Percentiles rank a stretch among this genome's conserved stretches.
Evolutionary conservation across 2,113 vertebrate genomes (phyloP).

Genomic region (Muntiacus muntjak): DNA sequence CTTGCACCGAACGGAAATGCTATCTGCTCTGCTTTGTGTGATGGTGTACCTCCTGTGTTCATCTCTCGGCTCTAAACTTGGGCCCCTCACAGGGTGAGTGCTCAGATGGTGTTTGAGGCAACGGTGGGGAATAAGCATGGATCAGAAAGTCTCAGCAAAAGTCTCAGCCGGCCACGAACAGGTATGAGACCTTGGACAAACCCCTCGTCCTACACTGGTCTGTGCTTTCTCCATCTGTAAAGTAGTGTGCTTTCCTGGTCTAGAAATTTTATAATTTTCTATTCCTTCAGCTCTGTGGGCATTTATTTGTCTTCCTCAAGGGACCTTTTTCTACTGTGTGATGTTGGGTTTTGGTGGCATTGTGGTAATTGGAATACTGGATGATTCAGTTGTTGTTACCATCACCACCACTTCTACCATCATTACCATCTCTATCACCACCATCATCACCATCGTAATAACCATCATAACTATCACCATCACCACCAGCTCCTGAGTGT

Average conservation of each 20-base stretch:
- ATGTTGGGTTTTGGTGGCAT: neutral
- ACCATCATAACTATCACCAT: rapidly evolving
- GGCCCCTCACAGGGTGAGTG: too few species aligned
- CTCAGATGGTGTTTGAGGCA: neutral
- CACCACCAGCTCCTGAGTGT: neutral
- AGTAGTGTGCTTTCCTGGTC: neutral
- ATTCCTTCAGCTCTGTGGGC: neutral
- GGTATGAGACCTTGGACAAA: rapidly evolving
- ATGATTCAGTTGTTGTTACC: rapidly evolving
- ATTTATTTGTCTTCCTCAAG: neutral
- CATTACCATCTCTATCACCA: neutral
- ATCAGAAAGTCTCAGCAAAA: rapidly evolving
- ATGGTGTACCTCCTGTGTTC: neutral
- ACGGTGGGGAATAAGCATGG: rapidly evolving
- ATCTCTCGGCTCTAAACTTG: neutral
- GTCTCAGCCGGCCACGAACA: rapidly evolving
- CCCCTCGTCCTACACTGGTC: rapidly evolving
- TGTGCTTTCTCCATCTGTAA: neutral
- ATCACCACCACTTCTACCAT: neutral
- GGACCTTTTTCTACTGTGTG: neutral
- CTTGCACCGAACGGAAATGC: rapidly evolving
- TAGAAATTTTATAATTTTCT: neutral
- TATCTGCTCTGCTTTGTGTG: neutral
- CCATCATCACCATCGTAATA: rapidly evolving
- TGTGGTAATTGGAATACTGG: neutral